Conservation (phyloP, 2,888 invertebrate species). For the Agrochola litura region DNA sequence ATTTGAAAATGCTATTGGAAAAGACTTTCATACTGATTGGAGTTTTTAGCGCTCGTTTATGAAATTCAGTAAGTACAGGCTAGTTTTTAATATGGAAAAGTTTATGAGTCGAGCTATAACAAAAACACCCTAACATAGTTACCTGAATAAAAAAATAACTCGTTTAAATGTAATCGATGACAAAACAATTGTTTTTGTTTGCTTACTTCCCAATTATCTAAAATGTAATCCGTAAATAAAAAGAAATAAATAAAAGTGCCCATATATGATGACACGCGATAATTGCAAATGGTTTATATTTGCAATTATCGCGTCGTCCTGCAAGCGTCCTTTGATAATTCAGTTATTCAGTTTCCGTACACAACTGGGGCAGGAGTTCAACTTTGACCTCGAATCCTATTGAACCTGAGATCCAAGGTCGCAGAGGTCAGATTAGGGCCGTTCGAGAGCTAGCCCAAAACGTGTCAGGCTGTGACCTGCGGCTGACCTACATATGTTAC, state of each 20-base stretch:
- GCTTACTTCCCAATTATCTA: background rate
- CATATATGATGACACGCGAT: background rate
- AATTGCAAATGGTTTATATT: background rate
- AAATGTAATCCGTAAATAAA: background rate
- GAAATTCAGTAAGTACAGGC: background rate
- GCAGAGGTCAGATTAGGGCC: slow-evolving; percentile 82
- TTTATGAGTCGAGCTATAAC: too few relatives aligned
- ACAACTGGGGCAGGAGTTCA: slow-evolving; percentile 66
- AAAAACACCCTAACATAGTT: too few relatives aligned
- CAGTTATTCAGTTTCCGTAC: slow-evolving; percentile 54
- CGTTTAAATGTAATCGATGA: background rate
- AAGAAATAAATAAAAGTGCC: background rate
- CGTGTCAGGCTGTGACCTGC: slow-evolving; percentile 75
- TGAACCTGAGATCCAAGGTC: slow-evolving; percentile 81
- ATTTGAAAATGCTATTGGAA: slow-evolving; percentile 16
- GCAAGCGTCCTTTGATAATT: slow-evolving; percentile 45
- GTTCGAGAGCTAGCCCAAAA: slow-evolving; percentile 83
- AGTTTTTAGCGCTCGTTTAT: background rate
- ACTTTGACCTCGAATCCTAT: slow-evolving; percentile 76
- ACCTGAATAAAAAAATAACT: background rate
- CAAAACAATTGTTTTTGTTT: background rate
- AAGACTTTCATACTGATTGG: background rate
- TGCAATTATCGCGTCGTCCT: slow-evolving; percentile 22
- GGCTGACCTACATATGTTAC: slow-evolving; percentile 80
- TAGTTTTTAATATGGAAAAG: too few relatives aligned